These are phyloP conservation scores for Montipora sp. DNA, from an alignment of 64 coral and sea anemone species.

Conservation along the genomic window DNA sequence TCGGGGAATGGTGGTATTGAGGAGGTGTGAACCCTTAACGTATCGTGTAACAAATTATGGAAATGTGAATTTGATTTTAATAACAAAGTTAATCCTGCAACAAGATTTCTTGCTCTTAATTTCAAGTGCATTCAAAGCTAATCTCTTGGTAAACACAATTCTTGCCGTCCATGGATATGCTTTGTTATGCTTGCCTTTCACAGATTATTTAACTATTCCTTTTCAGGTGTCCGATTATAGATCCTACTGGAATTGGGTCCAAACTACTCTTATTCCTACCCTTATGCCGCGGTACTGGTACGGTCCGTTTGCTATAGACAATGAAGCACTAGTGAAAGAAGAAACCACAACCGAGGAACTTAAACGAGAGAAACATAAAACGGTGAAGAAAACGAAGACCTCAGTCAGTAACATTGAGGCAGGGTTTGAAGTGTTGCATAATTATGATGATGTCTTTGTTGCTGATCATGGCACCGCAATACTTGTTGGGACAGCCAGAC, in stretches of 20 bases:
- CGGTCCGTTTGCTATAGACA: conserved; percentile 72
- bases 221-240: conserved; percentile 38
- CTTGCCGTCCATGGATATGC: too few relatives aligned
- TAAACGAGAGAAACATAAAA: conserved; percentile 43
- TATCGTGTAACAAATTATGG: too few relatives aligned
- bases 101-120: too few relatives aligned
- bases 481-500: conserved; percentile 82
- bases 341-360: conserved; percentile 48
- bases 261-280: conserved; percentile 59
- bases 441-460: conserved; percentile 65
- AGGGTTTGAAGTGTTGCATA: conserved; percentile 29
- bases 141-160: too few relatives aligned
- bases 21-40: conserved; percentile 24
- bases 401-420: conserved; percentile 6
- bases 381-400: not conserved
- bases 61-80: too few relatives aligned
- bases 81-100: too few relatives aligned
- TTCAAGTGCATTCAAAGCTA: too few relatives aligned
- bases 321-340: conserved; percentile 25
- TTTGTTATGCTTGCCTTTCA: not conserved
- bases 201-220: not conserved
- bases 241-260: conserved; percentile 69
- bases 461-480: conserved; percentile 82
- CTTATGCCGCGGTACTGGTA: conserved; percentile 88
- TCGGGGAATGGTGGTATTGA: conserved; percentile 69